Conservation (phyloP, 37 sponge, comb jelly and placozoan genomes). For the Hexactinellida sp. region DNA sequence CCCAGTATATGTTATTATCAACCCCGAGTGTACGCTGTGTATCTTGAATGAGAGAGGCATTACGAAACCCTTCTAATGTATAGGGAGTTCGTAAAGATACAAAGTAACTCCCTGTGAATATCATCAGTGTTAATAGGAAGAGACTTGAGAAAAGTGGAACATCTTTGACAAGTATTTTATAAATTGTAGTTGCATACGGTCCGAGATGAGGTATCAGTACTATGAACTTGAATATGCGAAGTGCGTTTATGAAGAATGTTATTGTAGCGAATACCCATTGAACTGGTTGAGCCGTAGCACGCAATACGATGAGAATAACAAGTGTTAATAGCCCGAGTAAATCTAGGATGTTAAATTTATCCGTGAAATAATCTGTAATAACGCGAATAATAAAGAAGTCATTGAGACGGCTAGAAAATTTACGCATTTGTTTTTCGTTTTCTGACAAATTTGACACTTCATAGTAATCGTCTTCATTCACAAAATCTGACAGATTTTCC, state of each 20-base stretch:
- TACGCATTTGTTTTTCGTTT: neutral
- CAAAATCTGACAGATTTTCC: neutral
- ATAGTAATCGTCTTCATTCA: neutral
- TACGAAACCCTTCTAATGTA: neutral
- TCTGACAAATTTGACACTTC: neutral
- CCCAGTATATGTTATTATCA: neutral
- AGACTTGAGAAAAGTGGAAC: neutral
- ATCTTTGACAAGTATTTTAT: neutral
- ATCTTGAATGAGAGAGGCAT: neutral
- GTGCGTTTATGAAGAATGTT: neutral
- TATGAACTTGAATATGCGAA: neutral
- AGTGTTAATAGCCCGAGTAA: neutral
- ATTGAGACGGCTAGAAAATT: neutral
- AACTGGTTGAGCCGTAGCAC: neutral
- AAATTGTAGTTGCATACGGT: neutral
- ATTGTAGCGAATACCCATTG: conserved; percentile 9
- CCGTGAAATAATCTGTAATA: conserved; percentile 7
- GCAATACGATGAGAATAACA: neutral
- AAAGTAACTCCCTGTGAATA: neutral
- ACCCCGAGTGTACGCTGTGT: neutral
- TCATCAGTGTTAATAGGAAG: neutral
- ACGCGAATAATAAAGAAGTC: neutral
- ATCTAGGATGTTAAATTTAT: conserved; percentile 8
- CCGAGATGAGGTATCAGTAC: neutral
- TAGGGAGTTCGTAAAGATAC: neutral